Evolutionary conservation across 1,140 invertebrate genomes (phyloP), one percentile per base, ranked within the genome.

Genomic region (Thrips palmi): DNA sequence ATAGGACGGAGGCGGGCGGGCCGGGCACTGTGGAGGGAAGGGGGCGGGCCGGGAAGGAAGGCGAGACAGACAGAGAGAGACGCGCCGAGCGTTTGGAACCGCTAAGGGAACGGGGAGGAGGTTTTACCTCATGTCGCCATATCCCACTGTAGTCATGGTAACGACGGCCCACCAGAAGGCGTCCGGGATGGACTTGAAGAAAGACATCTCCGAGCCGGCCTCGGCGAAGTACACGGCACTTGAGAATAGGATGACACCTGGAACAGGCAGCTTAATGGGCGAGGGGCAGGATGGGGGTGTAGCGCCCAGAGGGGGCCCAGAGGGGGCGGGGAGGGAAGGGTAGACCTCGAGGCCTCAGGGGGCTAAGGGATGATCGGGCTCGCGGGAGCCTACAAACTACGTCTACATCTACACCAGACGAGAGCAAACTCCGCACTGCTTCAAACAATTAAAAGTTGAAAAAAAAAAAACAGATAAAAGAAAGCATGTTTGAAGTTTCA

Each of bases 131-230:
- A 94, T 93, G 66, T 96, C 91, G 61, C 91, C 91, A 70, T 96
- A 96, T 56, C 91, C 89, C 47, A 94, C 88, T 47, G 88, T 93
- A 51, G 89, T 84, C 92, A 97, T 97, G 63, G 92, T 97, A 62
- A 97, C 92, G 60, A 97, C 88, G 58, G 84, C 85, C 89, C 91
- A 97, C 93, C 92, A 97, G 74, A 97, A 97, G 60, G 88, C 86
- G 67, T 83, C 81, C 57, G 83, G 85, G 71, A 97, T 97, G 64
- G 87, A 93, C 72, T 92, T 92, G 77, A 97, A 98, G 75, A 91
- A 83, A 54, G 91, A 94, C 71, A 97, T 94, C 65, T 82, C 79
- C 62, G 78, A 86, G 63, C 94, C 84, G 56, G 88, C 75, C 70
- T 97, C 93, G 50, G 93, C 93, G 73, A 97, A 97, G 77, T 94